Base-by-base conservation (phyloP, 2,113 vertebrate genomes). In the Pangasianodon hypophthalmus region DNA sequence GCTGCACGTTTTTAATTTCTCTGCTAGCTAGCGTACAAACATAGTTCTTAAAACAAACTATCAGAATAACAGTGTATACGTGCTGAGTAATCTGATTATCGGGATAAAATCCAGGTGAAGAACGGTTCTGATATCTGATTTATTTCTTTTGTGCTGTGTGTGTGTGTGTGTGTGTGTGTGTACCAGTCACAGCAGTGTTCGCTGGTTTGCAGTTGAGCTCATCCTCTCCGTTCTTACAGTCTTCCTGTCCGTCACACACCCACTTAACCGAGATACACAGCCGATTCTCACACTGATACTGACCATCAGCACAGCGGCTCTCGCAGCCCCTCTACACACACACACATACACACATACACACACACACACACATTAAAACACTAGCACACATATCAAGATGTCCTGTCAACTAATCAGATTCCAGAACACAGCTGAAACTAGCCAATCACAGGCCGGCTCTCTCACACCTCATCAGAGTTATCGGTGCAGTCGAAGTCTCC, bases 401-500 rank as follows among this genome's bases (percentile, higher is more conserved):
- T 64, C 8, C 79, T 79, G 10, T 46, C 46, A 54, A 87, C 37
- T n/a, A 54, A 18, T 56, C n/a, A 32, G 16, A 29, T 54, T 5
- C n/a, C 18, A 11, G 6, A 64, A 69, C 58, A 71, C 9, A 67
- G 29, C 10, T 29, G 50, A 82, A 81, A 3, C 1, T 48, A 84
- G 64, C 50, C 60, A 82, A 62, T 87, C 24, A 77, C 18, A 87
- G 16, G 52, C 13, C 6, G 32, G 19, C n/a, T 50, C 21, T 19
- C 41, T 32, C 56, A 32, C 58, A 88, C 97, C 96, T 98, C 97
- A 88, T 98, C 97, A 8, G 97, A 97, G 80, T 96, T 96, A 60
- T 98, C 97, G 37, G 96, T 95, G 93, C 97, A 98, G 92, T 98
- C 97, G 84, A 95, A 97, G 94, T 98, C 97, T 67, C 97, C 97